Evolutionary conservation across 2,888 invertebrate genomes (phyloP), one percentile per base, ranked within the genome.

Genomic region (Deilephila porcellus): DNA sequence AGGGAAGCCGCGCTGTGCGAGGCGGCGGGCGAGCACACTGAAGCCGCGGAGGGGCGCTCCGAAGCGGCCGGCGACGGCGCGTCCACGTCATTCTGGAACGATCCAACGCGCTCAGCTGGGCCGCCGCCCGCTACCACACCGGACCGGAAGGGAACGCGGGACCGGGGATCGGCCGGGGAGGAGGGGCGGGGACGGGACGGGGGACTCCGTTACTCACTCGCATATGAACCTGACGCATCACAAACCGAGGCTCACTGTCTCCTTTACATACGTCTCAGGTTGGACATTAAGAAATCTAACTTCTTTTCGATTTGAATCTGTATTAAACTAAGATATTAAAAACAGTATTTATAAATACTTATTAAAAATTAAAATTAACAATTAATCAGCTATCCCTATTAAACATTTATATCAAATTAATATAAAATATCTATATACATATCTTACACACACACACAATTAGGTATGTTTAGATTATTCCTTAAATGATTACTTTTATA

Each of bases 21-120:
- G 77, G 74, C 77, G 77, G 74, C 34, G 75, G 64, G 76, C 86
- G 83, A 84, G 81, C 84, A 87, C 80, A 83, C 81, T 88, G 87
- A 74, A 85, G 89, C 86, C 83, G 82, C 87, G 84, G 91, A 90
- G 78, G 84, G 79, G 77, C 88, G 88, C 86, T 89, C 89, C 85
- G 93, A 91, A 77, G 88, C 84, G 79, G 89, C 82, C 89, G 93
- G 93, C 85, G 93, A 89, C 85, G 94, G 93, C 86, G 93, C 94
- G 84, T 94, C 94, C 89, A 93, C 93, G 85, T 94, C 94, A 94
- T 94, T 94, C 94, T 94, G 94, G 91, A 94, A 93, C 91, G 86
- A 92, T 90, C 91, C 93, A 92, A 90, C 91, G 91, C 91, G 91
- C 91, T 91, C 89, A 92, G 91, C 92, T 89, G 88, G 85, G 86